These are phyloP conservation scores for Caenorhabditis doughertyi DNA, from an alignment of 2,888 invertebrate species.

Conservation along the genomic window DNA sequence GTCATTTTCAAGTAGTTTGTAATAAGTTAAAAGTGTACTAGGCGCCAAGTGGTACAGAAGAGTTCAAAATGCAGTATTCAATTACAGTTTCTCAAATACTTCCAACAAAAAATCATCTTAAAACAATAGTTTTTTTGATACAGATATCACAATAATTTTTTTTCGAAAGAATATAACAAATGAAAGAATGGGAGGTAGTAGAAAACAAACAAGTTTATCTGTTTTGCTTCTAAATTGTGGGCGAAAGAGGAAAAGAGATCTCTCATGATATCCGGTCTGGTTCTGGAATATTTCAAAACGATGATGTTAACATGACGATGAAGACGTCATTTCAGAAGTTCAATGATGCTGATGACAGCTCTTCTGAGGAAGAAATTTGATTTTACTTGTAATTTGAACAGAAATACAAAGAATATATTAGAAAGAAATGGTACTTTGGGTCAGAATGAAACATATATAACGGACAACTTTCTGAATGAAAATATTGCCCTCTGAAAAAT, in stretches of 20 bases:
- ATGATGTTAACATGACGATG: constrained; percentile 29
- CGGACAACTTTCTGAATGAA: too few species aligned
- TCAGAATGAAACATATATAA: neutral
- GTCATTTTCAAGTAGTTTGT: constrained; percentile 39
- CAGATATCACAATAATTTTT: too few species aligned
- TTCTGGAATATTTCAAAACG: constrained; percentile 10
- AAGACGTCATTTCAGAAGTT: constrained; percentile 17
- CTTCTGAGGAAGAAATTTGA: neutral
- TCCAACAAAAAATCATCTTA: too few species aligned
- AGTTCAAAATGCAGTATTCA: neutral
- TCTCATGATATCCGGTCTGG: constrained; percentile 24
- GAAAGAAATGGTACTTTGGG: neutral
- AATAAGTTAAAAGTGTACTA: constrained; percentile 1
- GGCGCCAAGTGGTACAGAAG: neutral
- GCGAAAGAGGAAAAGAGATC: constrained; percentile 6
- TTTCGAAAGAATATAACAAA: too few species aligned
- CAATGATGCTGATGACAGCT: constrained; percentile 6
- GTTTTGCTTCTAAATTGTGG: constrained; percentile 2
- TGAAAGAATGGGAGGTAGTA: too few species aligned
- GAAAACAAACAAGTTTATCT: constrained; percentile 5
- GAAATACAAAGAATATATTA: constrained; percentile 12
- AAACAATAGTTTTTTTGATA: too few species aligned
- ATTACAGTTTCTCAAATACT: neutral
- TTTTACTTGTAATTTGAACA: neutral
- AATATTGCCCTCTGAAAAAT: too few species aligned